These are phyloP conservation scores for Myrmophylax atrothorax DNA, from an alignment of 2,113 vertebrate genomes.

Conservation along the genomic window DNA sequence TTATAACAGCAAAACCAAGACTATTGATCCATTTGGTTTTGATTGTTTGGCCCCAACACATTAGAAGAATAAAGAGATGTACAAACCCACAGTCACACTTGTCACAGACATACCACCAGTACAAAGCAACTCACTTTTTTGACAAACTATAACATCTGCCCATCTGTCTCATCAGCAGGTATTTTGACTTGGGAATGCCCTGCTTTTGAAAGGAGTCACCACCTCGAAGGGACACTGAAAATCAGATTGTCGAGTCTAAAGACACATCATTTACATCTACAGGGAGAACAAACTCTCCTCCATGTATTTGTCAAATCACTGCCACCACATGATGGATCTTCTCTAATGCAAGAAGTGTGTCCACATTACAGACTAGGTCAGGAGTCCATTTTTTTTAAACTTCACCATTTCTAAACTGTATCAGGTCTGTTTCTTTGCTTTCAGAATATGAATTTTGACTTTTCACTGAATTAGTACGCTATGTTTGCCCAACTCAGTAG, in stretches of 20 bases:
- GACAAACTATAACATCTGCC: not conserved
- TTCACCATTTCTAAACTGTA: not conserved
- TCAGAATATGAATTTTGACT: not conserved
- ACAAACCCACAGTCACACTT: not conserved
- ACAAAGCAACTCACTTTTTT: not conserved
- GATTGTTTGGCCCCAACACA: not conserved
- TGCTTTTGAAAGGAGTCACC: not conserved
- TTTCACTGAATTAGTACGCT: not conserved
- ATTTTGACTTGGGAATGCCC: not conserved
- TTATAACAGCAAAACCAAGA: not conserved
- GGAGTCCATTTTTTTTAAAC: not conserved
- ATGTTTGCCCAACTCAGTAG: not conserved
- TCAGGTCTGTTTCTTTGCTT: not conserved
- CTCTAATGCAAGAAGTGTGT: not conserved
- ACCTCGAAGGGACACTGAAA: not conserved
- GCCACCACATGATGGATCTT: not conserved
- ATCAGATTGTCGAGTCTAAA: not conserved
- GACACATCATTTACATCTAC: not conserved
- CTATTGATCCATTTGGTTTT: not conserved
- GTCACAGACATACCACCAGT: not conserved
- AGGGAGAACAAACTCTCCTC: not conserved
- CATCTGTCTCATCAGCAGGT: not conserved
- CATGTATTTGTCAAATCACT: not conserved
- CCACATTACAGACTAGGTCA: not conserved
- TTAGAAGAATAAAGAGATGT: not conserved